These are phyloP conservation scores for Carassius gibelio DNA, from an alignment of 2,113 vertebrate genomes.

Conservation along the genomic window DNA sequence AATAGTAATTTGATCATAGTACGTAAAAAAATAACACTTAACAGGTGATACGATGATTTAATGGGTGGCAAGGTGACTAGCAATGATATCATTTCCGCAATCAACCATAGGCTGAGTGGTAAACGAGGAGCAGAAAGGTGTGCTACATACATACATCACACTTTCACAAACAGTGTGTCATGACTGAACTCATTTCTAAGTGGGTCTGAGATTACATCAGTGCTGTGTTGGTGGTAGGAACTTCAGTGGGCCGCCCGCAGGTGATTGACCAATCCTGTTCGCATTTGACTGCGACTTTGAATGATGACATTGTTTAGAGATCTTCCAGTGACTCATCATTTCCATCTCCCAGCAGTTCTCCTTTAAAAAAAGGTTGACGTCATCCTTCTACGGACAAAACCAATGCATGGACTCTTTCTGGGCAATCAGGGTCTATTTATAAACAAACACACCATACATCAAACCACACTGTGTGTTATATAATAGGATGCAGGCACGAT, in stretches of 20 bases:
- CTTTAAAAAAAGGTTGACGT: constrained; percentile 41
- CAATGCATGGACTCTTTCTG: constrained; percentile 12
- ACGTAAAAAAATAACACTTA: background rate
- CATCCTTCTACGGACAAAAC: constrained; percentile 49
- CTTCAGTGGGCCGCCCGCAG: background rate
- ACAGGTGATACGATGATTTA: background rate
- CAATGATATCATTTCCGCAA: background rate
- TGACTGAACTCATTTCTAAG: background rate
- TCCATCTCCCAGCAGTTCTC: constrained; percentile 42
- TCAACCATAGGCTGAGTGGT: background rate
- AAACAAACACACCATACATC: constrained; percentile 19
- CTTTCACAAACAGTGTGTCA: background rate
- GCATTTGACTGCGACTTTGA: background rate
- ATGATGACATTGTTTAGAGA: constrained; percentile 38
- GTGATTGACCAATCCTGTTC: constrained; percentile 22
- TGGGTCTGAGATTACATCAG: background rate
- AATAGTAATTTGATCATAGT: background rate
- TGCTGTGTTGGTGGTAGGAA: background rate
- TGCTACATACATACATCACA: background rate
- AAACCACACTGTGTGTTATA: background rate
- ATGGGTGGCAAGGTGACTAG: background rate
- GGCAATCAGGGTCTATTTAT: constrained; percentile 31
- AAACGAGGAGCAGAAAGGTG: background rate
- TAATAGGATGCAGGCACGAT: background rate
- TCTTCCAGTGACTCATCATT: constrained; percentile 47